phyloP scores from a whole-genome alignment of 2,888 invertebrate species.

The Pteria penguin region DNA sequence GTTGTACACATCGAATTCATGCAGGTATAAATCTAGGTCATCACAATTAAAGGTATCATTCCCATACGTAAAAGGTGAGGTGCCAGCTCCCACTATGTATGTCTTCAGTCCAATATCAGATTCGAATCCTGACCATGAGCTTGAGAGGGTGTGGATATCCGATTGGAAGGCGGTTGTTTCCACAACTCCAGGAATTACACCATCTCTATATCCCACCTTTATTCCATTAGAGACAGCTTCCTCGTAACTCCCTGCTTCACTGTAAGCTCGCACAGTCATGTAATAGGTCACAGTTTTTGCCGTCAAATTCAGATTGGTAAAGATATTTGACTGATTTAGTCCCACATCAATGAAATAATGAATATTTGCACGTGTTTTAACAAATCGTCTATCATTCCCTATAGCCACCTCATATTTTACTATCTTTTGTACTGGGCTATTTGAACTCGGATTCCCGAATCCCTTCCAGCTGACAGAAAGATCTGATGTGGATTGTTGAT shows the following conservation, averaged over 20 bases:
- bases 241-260: conserved; percentile 60
- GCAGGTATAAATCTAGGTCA: conserved; percentile 15
- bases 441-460: conserved; percentile 54
- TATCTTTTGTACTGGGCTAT: conserved; percentile 56
- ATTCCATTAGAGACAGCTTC: conserved; percentile 68
- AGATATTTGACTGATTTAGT: conserved; percentile 59
- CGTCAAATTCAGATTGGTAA: conserved; percentile 59
- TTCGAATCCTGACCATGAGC: conserved; percentile 56
- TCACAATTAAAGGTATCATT: conserved; percentile 45
- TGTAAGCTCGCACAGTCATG: conserved; percentile 66
- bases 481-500: conserved; percentile 51
- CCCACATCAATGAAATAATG: conserved; percentile 66
- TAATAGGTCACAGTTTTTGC: conserved; percentile 60
- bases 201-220: conserved; percentile 56
- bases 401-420: conserved; percentile 65
- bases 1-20: conserved; percentile 39
- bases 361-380: conserved; percentile 60
- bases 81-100: conserved; percentile 53
- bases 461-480: conserved; percentile 65
- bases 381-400: conserved; percentile 65
- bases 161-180: conserved; percentile 42
- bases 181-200: conserved; percentile 49
- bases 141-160: conserved; percentile 36
- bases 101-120: conserved; percentile 56
- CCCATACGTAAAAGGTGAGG: conserved; percentile 15